phyloP scores from a whole-genome alignment of 37 sponge, comb jelly and placozoan species.

The Aphrocallistes beatrix region DNA sequence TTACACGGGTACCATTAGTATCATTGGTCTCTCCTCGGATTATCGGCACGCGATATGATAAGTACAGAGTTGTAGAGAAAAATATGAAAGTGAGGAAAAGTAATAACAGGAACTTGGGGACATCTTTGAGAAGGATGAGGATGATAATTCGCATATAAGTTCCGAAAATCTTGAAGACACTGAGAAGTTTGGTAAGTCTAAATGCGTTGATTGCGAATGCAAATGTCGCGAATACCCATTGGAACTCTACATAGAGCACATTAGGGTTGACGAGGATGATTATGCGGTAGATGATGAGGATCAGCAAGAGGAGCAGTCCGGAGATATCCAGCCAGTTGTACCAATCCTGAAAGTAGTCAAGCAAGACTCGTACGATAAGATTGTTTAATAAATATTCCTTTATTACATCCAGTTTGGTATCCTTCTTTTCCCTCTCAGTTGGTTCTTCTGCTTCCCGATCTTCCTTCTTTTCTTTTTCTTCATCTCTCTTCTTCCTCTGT shows the following conservation, averaged over 20 bases:
- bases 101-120: background rate
- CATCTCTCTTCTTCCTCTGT: background rate
- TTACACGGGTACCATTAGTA: background rate
- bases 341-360: constrained; percentile 8
- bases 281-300: background rate
- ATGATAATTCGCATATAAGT: background rate
- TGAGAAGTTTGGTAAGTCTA: constrained; percentile 3
- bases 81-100: background rate
- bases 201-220: constrained; percentile 5
- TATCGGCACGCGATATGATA: background rate
- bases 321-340: background rate
- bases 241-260: background rate
- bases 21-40: background rate
- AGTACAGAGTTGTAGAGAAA: background rate
- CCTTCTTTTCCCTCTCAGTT: background rate
- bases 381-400: background rate
- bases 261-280: background rate
- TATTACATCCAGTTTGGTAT: background rate
- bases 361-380: background rate
- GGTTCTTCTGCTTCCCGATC: background rate
- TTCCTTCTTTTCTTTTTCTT: constrained; percentile 8
- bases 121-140: constrained; percentile 1
- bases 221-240: constrained; percentile 3
- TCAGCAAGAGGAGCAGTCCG: background rate
- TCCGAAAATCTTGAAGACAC: background rate